Evolutionary conservation across 2,797 vertebrate species (phyloP).

Genomic region (Gallinago nigripennis): DNA sequence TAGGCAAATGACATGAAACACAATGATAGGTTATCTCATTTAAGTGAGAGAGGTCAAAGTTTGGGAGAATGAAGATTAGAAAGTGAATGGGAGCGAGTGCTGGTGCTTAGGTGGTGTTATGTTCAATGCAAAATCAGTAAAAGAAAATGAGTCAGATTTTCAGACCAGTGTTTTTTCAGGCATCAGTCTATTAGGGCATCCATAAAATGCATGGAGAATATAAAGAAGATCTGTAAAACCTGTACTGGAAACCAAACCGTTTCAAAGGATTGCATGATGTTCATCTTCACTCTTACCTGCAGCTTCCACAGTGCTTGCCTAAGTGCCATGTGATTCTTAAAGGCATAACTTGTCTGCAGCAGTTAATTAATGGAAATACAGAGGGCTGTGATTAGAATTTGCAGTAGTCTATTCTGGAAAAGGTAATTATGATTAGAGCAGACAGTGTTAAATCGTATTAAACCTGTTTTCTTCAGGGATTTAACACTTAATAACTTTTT

Average conservation of each 20-base stretch:
- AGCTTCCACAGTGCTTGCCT: neutral
- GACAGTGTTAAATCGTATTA: neutral
- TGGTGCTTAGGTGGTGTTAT: neutral
- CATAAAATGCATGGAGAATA: neutral
- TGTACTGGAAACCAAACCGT: neutral
- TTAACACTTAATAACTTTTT: conserved; percentile 2
- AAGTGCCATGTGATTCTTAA: neutral
- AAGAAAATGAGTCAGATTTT: neutral
- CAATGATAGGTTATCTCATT: neutral
- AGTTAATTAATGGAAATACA: conserved; percentile 40
- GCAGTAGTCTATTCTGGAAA: conserved; percentile 5
- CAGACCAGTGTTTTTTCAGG: neutral
- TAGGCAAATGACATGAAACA: neutral
- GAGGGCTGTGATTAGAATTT: conserved; percentile 25
- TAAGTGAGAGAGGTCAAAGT: neutral
- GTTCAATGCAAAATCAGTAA: neutral
- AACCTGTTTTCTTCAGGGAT: conserved; percentile 42
- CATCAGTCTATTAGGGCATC: neutral
- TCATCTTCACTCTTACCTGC: neutral
- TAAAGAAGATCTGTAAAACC: neutral
- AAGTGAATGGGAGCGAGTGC: neutral
- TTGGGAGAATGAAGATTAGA: neutral
- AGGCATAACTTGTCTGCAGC: neutral
- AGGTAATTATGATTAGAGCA: conserved; percentile 43
- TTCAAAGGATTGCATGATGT: neutral